phyloP scores from a whole-genome alignment of 1,140 invertebrate genomes.

The Papilio helenus region DNA sequence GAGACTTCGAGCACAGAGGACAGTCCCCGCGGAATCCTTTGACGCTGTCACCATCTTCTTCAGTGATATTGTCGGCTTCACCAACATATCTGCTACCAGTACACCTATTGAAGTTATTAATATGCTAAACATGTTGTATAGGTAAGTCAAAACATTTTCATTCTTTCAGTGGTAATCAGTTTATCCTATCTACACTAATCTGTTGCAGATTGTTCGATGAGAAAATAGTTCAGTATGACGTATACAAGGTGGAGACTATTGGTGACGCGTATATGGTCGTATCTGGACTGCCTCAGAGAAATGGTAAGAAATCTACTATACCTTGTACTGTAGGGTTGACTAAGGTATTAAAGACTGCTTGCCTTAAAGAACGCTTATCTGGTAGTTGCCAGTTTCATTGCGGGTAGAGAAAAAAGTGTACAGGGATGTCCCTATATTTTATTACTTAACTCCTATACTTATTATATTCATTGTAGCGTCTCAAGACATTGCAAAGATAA shows the following conservation, averaged over 20 bases:
- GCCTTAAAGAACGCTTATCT: too few species aligned
- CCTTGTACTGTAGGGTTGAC: too few species aligned
- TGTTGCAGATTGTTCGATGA: conserved; percentile 86
- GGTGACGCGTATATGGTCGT: conserved; percentile 85
- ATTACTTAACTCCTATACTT: too few species aligned
- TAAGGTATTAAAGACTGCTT: too few species aligned
- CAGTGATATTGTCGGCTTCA: conserved; percentile 92
- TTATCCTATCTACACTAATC: too few species aligned
- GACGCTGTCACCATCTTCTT: conserved; percentile 91
- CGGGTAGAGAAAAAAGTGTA: too few species aligned
- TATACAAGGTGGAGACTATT: conserved; percentile 87
- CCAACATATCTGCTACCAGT: conserved; percentile 88
- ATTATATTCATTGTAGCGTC: too few species aligned
- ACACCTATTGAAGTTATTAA: conserved; percentile 88
- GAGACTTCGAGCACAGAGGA: conserved; percentile 85
- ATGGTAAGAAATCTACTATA: conserved; percentile 79
- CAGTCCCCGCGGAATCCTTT: conserved; percentile 88
- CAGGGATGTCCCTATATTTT: too few species aligned
- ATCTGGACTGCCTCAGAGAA: conserved; percentile 89
- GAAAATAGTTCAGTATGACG: conserved; percentile 89
- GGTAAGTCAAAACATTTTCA: conserved; percentile 46
- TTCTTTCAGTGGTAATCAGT: too few species aligned
- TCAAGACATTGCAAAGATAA: too few species aligned
- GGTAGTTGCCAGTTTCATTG: too few species aligned
- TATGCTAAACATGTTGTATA: conserved; percentile 78